These are phyloP conservation scores for Apus apus DNA, from an alignment of 2,113 vertebrate genomes.

Conservation along the genomic window DNA sequence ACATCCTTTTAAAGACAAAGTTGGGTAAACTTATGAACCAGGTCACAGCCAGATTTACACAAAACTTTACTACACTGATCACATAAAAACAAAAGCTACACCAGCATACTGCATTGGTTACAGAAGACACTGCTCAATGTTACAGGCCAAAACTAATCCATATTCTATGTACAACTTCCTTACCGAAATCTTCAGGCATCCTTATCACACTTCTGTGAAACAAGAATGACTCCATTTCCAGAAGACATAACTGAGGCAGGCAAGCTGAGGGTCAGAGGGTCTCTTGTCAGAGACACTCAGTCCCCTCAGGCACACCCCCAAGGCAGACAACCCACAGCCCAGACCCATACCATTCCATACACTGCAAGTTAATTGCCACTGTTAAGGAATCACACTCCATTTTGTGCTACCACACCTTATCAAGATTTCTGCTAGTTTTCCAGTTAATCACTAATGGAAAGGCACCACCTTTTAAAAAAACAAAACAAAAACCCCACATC, in stretches of 20 bases:
- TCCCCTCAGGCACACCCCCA: background rate
- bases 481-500: no score
- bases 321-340: background rate
- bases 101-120: background rate
- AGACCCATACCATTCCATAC: background rate
- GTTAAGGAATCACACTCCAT: background rate
- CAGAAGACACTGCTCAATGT: background rate
- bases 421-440: background rate
- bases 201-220: background rate
- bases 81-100: background rate
- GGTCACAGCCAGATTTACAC: background rate
- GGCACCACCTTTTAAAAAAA: background rate
- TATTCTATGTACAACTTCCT: background rate
- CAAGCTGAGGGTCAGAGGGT: background rate
- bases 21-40: background rate
- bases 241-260: fast-evolving
- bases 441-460: background rate
- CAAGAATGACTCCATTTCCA: background rate
- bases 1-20: background rate
- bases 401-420: background rate
- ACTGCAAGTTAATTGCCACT: fast-evolving
- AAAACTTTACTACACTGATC: background rate
- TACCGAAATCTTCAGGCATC: background rate
- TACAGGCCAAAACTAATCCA: background rate
- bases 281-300: fast-evolving